Evolutionary conservation across 2,888 invertebrate genomes (phyloP), one percentile per base, ranked within the genome.

Genomic region (Pristionchus arcanus): DNA sequence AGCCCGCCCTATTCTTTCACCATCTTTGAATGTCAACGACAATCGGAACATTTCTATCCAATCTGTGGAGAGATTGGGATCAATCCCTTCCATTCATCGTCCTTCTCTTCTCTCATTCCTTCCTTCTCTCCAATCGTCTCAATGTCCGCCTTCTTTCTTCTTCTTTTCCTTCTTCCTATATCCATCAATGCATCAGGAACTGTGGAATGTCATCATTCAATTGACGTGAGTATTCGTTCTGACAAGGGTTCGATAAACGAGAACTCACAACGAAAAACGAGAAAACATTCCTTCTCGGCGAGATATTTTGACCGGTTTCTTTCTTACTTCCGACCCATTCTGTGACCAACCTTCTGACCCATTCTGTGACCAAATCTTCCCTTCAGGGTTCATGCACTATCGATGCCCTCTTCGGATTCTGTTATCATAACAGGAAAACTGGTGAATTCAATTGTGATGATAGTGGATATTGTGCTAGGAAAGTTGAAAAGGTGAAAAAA

Each of bases 371-470:
- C 42, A 49, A 11, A 11, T 59, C 7, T 19, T 81, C 49, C 19
- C 9, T 90, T n/a, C 63, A 93, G 93, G 92, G 94, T 42, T 92
- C 90, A 81, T 94, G 94, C 88, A 90, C 90, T 85, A 92, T 91
- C 0, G 91, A 92, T 86, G 91, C 92, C 42, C 89, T 93, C 85
- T 92, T 92, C 91, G 93, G 93, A 28, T 94, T 92, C 92, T 94
- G 94, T 55, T 93, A 93, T 90, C 94, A 93, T 90, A 93, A 94
- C 90, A 94, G 93, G 84, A 91, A 92, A 16, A 90, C 91, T 28
- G 94, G 93, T 3, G 89, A 85, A 31, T 94, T 93, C 90, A 91
- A 92, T 87, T 94, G 94, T 90, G 94, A 94, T 90, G 93, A 94
- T 34, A 90, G 90, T 63, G 90, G 88, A 21, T 93, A 91, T 90